Conservation (phyloP, 2,797 vertebrate genomes). For the Bufotes viridis region DNA sequence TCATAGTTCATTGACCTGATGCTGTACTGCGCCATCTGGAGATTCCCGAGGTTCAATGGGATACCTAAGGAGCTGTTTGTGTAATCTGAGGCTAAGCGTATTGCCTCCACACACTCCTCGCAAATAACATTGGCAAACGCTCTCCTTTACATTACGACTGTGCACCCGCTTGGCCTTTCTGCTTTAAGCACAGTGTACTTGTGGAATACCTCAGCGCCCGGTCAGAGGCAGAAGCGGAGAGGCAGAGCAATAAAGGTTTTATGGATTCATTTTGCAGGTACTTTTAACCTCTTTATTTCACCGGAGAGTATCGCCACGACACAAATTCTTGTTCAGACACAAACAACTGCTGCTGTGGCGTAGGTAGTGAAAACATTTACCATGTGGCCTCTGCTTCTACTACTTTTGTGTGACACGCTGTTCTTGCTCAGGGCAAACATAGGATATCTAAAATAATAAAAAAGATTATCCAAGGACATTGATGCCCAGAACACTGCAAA, state of each 20-base stretch:
- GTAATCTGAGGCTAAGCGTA: constrained; percentile 43
- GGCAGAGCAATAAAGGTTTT: constrained; percentile 48
- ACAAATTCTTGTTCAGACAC: constrained; percentile 22
- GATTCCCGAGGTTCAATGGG: constrained; percentile 40
- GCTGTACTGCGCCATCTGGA: constrained; percentile 65
- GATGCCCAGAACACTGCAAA: not conserved
- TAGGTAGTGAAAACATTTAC: not conserved
- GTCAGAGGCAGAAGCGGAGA: constrained; percentile 44
- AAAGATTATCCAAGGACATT: not conserved
- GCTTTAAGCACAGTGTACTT: constrained; percentile 52
- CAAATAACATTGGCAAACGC: constrained; percentile 63
- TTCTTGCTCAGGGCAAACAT: not conserved
- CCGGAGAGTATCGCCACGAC: constrained; percentile 33
- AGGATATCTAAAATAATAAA: not conserved
- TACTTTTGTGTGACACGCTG: not conserved
- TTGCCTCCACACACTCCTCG: constrained; percentile 24
- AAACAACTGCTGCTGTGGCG: constrained; percentile 14
- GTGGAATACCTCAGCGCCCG: constrained; percentile 54
- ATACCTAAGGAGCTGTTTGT: constrained; percentile 61
- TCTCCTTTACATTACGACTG: constrained; percentile 59
- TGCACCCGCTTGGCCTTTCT: constrained; percentile 56
- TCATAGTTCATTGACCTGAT: constrained; percentile 58
- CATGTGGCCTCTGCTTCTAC: not conserved
- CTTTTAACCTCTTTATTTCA: constrained; percentile 57
- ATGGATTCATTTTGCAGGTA: constrained; percentile 41